phyloP scores from a whole-genome alignment of 2,113 vertebrate species.

The Sialia sialis region DNA sequence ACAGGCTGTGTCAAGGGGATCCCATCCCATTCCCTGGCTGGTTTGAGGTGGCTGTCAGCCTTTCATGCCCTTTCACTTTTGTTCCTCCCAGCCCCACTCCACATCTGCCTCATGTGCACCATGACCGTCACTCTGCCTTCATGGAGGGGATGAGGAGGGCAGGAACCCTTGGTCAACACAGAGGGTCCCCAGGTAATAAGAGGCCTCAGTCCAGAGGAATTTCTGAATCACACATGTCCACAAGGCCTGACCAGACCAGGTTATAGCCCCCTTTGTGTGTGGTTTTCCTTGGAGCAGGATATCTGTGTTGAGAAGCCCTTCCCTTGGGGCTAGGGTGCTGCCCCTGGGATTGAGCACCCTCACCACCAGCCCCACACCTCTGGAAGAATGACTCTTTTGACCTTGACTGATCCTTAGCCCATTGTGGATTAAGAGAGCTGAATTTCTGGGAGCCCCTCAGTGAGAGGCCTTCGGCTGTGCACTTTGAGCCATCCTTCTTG shows the following conservation, averaged over 20 bases:
- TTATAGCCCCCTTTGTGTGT: background rate
- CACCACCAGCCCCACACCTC: background rate
- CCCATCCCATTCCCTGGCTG: background rate
- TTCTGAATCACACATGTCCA: background rate
- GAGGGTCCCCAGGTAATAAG: background rate
- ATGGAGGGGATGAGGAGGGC: rapidly evolving
- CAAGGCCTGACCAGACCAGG: background rate
- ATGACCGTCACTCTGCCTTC: background rate
- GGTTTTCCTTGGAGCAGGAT: background rate
- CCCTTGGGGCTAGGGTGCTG: background rate
- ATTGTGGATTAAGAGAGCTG: background rate
- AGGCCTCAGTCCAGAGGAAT: background rate
- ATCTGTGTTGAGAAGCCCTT: background rate
- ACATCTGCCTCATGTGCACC: rapidly evolving
- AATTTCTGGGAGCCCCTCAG: background rate
- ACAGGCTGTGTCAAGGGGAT: background rate
- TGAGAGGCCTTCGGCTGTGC: background rate
- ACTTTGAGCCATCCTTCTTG: rapidly evolving
- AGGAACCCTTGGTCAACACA: background rate
- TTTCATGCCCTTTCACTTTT: background rate
- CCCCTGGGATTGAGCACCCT: background rate
- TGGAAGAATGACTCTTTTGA: background rate
- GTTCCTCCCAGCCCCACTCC: background rate
- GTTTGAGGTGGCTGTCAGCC: background rate
- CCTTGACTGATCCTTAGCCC: background rate